Evolutionary conservation across 2,888 invertebrate species (phyloP), one percentile per base, ranked within the genome.

Genomic region (Melinaea marsaeus): DNA sequence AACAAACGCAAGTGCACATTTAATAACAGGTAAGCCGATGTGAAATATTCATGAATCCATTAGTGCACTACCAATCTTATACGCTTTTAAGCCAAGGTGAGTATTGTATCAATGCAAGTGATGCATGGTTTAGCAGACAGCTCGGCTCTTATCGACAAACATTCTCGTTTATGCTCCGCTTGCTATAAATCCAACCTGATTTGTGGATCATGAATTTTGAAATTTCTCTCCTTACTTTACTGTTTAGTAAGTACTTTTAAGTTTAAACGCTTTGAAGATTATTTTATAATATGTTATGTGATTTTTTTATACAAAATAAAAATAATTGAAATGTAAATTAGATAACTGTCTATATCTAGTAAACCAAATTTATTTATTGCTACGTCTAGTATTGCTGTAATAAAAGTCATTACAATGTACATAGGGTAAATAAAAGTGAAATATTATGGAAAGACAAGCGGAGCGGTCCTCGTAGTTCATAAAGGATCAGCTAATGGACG

Each of bases 401-500:
- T 22, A 42, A 37, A 37, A 37, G 37, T 37, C 11, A 51, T 51
- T 51, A 51, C 22, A 48, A 48, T 22, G 51, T 9, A 51, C 32
- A 51, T 51, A 51, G 32, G 32, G 2, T 11, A 51, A 32, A 51
- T 51, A 51, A 42, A 51, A 51, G 51, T 51, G 51, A 32, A 51
- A 9, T 51, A 22, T 51, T 51, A 51, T 32, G 32, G 51, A 51
- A 32, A 51, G 32, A 51, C 51, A 57, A 57, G 57, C 13, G 54
- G 9, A 11, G 13, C 9, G 56, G 11, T 58, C 47, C 55, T 55
- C 55, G 13, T 55, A 69, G 71, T 74, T 74, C 72, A 73, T 71
- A 74, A 67, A 66, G 70, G 72, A 71, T 51, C 22, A 51, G 51
- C 51, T 51, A 51, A 51, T 51, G 51, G 22, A 73, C 65, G 71